Conservation (phyloP, 2,113 vertebrate species). For the Poecilia latipinna region DNA sequence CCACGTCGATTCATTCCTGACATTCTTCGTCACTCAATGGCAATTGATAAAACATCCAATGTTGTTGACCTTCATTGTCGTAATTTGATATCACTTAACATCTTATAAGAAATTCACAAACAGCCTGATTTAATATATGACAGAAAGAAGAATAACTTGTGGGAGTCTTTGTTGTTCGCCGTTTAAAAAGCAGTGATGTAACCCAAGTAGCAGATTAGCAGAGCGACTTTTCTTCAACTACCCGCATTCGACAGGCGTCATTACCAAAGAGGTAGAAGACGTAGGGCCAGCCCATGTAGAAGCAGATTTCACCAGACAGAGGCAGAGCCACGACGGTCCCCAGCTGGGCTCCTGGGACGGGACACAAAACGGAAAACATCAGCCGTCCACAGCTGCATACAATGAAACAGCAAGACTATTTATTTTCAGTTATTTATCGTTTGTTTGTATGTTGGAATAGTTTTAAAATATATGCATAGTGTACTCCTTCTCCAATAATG, state of each 20-base stretch:
- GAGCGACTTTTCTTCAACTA: accelerated
- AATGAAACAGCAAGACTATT: background rate
- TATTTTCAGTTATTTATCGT: too few relatives aligned
- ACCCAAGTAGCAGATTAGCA: background rate
- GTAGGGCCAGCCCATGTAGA: slow-evolving; percentile 93
- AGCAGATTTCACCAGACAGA: slow-evolving; percentile 93
- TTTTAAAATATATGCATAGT: too few relatives aligned
- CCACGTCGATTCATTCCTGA: background rate
- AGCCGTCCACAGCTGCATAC: background rate
- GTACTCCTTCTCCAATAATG: too few relatives aligned
- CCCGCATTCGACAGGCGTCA: slow-evolving; percentile 34
- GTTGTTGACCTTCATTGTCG: background rate
- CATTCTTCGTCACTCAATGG: background rate
- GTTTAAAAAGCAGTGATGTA: too few relatives aligned
- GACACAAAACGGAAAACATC: slow-evolving; percentile 6
- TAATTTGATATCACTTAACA: background rate
- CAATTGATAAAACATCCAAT: background rate
- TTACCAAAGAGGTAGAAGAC: slow-evolving; percentile 98
- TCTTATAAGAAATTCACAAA: background rate
- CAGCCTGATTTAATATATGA: background rate
- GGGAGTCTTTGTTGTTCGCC: background rate
- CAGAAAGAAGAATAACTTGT: background rate
- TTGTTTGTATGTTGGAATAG: too few relatives aligned
- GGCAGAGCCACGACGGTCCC: slow-evolving; percentile 95
- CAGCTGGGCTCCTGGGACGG: slow-evolving; percentile 88